Base-by-base conservation (phyloP, 2,888 invertebrate genomes). In the Micoletzkya japonica region DNA sequence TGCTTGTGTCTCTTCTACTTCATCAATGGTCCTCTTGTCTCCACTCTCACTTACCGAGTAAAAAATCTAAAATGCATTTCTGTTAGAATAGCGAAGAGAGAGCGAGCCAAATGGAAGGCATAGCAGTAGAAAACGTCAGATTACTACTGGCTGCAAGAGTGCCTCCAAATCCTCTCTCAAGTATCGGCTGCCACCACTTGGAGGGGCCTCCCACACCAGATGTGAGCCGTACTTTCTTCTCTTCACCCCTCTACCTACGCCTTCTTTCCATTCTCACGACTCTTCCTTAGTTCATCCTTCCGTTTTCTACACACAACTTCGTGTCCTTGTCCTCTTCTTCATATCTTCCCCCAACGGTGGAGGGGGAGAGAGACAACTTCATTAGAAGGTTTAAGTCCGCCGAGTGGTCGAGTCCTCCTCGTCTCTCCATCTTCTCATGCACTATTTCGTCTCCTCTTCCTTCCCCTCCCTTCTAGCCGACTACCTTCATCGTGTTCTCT, bases 351-450 rank as follows among this genome's bases (percentile, higher is more conserved):
- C 44, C 59, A 59, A 37, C 37, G 37, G 59, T 59, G 59, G 39
- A 36, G n/a, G n/a, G n/a, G n/a, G n/a, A n/a, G n/a, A 50, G 63
- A 63, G 32, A 63, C 63, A 63, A 63, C 63, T 63, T 63, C 63
- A 63, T 63, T 63, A 63, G 37, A 63, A 63, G 63, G 63, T 63
- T 63, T 63, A 63, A 63, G 49, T 63, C 50, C 49, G 63, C 34
- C 32, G 63, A 63, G 50, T 63, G 63, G 63, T 30, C 32, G 26
- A 63, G 44, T 44, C 20, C 44, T 20, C 10, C 44, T 20, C 10
- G 44, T 44, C 10, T 44, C 44, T 14, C 44, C 44, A 14, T 44
- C 44, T 44, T 44, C 44, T 44, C 20, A 10, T 44, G 10, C 44
- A 44, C 44, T 10, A 20, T 44, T 20, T 14, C 20, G 10, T 44